Percentiles rank a stretch among this genome's conserved stretches.
Conservation (phyloP, 2,888 invertebrate species). For the Caenorhabditis sp. region DNA sequence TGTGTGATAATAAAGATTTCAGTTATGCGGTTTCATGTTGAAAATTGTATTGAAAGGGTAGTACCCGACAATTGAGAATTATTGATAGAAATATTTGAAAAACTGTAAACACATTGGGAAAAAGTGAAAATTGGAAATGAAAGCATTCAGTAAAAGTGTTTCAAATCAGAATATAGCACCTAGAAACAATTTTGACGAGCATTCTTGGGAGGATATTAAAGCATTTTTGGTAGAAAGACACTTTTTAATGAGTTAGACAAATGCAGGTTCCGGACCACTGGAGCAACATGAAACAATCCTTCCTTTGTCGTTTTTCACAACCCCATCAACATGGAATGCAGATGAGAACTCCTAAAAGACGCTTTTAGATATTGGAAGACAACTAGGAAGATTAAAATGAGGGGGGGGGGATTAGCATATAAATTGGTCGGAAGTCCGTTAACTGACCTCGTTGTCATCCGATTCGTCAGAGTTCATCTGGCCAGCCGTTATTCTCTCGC, state of each 20-base stretch:
- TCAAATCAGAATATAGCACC: conserved; percentile 36
- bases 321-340: conserved; percentile 83
- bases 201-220: conserved; percentile 39
- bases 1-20: background rate
- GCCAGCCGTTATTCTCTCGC: conserved; percentile 77
- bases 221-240: conserved; percentile 20
- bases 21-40: conserved; percentile 22
- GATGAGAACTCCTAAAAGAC: conserved; percentile 75
- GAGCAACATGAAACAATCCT: conserved; percentile 66
- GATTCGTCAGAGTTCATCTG: conserved; percentile 72
- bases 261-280: conserved; percentile 62
- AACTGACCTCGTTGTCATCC: conserved; percentile 70
- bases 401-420: conserved; percentile 53
- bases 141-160: background rate
- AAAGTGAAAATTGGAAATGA: conserved; percentile 7
- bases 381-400: background rate
- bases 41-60: conserved; percentile 19
- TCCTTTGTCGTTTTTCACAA: conserved; percentile 78
- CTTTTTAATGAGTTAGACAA: conserved; percentile 41
- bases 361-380: background rate
- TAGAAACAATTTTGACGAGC: conserved; percentile 49
- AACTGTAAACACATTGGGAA: conserved; percentile 82
- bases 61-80: conserved; percentile 58
- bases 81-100: conserved; percentile 11
- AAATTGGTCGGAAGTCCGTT: conserved; percentile 41